Base-by-base conservation (phyloP, 2,797 vertebrate species). In the Ctenopoma multispine region DNA sequence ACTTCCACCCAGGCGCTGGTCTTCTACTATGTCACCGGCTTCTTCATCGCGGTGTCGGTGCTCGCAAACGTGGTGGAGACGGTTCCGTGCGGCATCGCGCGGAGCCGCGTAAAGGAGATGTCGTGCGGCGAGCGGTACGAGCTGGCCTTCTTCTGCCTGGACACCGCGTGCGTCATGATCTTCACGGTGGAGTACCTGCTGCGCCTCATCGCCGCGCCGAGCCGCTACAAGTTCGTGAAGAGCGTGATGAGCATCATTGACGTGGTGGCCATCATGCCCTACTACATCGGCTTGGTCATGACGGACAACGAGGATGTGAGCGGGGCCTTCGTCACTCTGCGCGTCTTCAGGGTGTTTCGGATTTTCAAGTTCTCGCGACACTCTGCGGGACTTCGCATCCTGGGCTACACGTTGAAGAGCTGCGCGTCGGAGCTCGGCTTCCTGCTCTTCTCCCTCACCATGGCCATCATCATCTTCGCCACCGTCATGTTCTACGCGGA, bases 311-410 rank as follows among this genome's bases (percentile, higher is more conserved):
- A 99, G 93, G 97, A 99, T 63, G 97, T 99, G 69, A 99, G 97
- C 50, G 97, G 98, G 15, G 98, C 97, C 76, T 99, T 99, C 75
- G 98, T 99, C 83, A 99, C 98, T 0, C 92, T 99, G 27, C 92
- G 98, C 3, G 98, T 99, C 71, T 99, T 99, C 92, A 89, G 98
- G 12, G 98, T 99, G 53, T 99, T 99, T 90, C 94, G 98, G 79
- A 99, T 99, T 90, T 99, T 99, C 93, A 99, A 99, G 79, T 99
- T 99, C 90, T 99, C 97, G 63, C 96, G 97, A 77, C 97, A 99
- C 87, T 99, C 98, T 0, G 97, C 97, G 64, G 98, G 97, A 63
- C 95, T 99, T 67, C 96, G 98, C 62, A 98, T 98, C 88, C 91
- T 98, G 89, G 96, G 96, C 72, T 97, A 97, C 89, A 97, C 96